Evolutionary conservation across 1,140 invertebrate species (phyloP).

Genomic region (Vanessa atalanta): DNA sequence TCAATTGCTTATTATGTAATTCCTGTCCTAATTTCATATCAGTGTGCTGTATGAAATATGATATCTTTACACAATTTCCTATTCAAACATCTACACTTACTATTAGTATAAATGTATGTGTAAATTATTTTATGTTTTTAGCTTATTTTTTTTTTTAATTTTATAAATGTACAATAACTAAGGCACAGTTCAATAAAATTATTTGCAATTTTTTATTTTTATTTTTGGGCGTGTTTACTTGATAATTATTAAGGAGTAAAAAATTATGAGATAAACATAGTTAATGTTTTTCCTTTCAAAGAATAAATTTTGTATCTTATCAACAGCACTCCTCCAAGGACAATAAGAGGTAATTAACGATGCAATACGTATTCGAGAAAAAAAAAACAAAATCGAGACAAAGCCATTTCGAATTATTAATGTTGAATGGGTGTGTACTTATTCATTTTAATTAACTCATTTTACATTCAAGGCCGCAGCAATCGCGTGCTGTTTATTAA

Average conservation of each 20-base stretch:
- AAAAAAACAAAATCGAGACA: constrained; percentile 24
- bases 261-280: neutral
- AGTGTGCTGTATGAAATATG: constrained; percentile 9
- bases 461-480: constrained; percentile 40
- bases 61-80: constrained; percentile 21
- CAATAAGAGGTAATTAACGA: constrained; percentile 9
- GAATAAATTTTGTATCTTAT: constrained; percentile 9
- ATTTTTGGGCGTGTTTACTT: constrained; percentile 1
- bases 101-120: neutral
- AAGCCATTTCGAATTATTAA: constrained; percentile 22
- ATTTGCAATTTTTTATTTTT: neutral
- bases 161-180: too few species aligned
- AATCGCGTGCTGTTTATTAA: constrained; percentile 41
- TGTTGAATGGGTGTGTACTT: constrained; percentile 39
- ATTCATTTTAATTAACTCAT: constrained; percentile 41
- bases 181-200: too few species aligned
- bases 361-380: constrained; percentile 6
- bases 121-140: too few species aligned
- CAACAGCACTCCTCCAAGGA: neutral
- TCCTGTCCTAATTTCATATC: constrained; percentile 31
- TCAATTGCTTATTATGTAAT: neutral
- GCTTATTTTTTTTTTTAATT: too few species aligned
- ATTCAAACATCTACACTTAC: neutral
- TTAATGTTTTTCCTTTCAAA: neutral
- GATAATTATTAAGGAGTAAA: neutral